Evolutionary conservation across 92 coral and sea anemone species (phyloP).

Genomic region (Desmophyllum pertusum): DNA sequence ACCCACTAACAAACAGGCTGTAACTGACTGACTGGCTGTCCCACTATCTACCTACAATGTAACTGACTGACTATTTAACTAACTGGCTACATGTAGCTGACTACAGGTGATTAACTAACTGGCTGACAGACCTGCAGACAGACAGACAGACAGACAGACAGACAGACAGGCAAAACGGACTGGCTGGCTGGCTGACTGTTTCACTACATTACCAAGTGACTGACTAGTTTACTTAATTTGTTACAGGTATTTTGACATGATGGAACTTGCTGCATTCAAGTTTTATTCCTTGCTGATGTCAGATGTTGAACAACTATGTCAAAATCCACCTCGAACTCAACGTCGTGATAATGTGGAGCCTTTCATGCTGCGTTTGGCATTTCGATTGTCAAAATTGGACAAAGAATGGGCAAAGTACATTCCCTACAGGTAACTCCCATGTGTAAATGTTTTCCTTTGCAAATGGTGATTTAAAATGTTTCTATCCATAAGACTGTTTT

Average conservation of each 20-base stretch:
- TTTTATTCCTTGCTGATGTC: slow-evolving; percentile 83
- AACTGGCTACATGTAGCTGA: background rate
- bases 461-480: background rate
- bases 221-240: too few species aligned
- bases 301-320: slow-evolving; percentile 78
- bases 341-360: slow-evolving; percentile 66
- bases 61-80: too few species aligned
- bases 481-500: too few species aligned
- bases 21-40: too few species aligned
- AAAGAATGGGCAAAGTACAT: slow-evolving; percentile 80
- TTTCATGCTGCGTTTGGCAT: slow-evolving; percentile 83
- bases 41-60: too few species aligned
- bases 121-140: too few species aligned
- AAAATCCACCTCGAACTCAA: slow-evolving; percentile 53
- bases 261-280: slow-evolving; percentile 72
- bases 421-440: slow-evolving; percentile 67
- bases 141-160: too few species aligned
- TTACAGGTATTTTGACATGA: slow-evolving; percentile 82
- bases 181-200: too few species aligned
- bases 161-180: too few species aligned
- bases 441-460: background rate
- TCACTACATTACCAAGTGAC: too few species aligned
- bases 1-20: too few species aligned
- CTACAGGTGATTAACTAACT: too few species aligned
- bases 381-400: slow-evolving; percentile 85